Conservation (phyloP, 2,888 invertebrate species). For the Anarsia innoxiella region DNA sequence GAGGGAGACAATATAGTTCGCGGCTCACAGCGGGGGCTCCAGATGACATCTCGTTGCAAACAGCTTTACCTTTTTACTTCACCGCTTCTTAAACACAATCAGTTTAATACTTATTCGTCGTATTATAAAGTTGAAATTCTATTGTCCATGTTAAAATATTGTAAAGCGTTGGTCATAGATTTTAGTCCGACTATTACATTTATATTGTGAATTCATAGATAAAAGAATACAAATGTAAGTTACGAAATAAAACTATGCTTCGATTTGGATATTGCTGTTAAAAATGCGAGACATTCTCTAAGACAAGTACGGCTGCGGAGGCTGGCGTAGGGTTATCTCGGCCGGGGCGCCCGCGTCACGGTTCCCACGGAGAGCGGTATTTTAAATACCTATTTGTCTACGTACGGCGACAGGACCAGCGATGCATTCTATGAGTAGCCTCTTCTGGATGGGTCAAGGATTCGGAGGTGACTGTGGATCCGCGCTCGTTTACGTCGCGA, state of each 20-base stretch:
- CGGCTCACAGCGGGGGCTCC: conserved; percentile 62
- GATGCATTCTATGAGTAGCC: conserved; percentile 67
- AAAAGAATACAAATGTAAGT: conserved; percentile 58
- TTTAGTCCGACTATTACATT: conserved; percentile 48
- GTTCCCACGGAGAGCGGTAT: conserved; percentile 71
- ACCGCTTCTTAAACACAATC: no score
- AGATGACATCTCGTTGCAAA: conserved; percentile 74
- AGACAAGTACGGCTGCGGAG: conserved; percentile 34
- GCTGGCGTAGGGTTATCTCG: conserved; percentile 30
- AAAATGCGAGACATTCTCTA: no score
- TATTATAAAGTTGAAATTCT: no score
- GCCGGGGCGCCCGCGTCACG: conserved; percentile 58
- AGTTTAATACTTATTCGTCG: no score
- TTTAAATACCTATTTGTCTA: conserved; percentile 72
- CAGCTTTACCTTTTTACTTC: conserved; percentile 53
- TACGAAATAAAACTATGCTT: conserved; percentile 67
- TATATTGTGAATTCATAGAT: conserved; percentile 65
- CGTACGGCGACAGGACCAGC: conserved; percentile 64
- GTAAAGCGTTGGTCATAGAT: no score
- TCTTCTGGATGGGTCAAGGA: conserved; percentile 75
- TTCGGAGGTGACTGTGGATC: conserved; percentile 65
- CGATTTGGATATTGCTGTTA: conserved; percentile 63
- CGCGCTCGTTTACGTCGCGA: conserved; percentile 47
- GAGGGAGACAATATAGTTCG: conserved; percentile 74
- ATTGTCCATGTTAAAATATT: neutral